Percentiles rank a stretch among this genome's conserved stretches.
phyloP scores from a whole-genome alignment of 1,140 invertebrate species.

The Cherax destructor region DNA sequence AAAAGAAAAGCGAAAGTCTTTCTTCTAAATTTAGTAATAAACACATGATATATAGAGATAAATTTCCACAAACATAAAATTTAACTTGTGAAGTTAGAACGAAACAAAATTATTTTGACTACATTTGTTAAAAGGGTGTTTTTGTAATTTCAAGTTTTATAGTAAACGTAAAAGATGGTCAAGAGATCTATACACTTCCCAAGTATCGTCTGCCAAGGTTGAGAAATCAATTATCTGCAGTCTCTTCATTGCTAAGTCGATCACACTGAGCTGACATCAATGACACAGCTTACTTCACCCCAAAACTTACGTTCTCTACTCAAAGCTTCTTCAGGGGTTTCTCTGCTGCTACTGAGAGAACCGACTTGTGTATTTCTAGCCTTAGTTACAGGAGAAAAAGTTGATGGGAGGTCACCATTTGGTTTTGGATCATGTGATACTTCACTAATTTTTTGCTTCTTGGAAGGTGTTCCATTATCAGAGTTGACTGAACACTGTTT shows the following conservation, averaged over 20 bases:
- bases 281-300: not conserved
- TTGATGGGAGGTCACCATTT: not conserved
- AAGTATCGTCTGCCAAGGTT: not conserved
- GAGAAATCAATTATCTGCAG: not conserved
- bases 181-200: slow-evolving; percentile 2
- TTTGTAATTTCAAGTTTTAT: not conserved
- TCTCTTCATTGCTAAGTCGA: not conserved
- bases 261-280: not conserved
- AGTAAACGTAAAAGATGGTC: not conserved
- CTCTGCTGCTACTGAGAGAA: not conserved
- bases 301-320: not conserved
- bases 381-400: not conserved
- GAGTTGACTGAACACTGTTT: not conserved
- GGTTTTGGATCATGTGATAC: not conserved
- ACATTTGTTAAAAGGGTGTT: too few species aligned
- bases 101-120: too few species aligned
- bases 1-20: too few species aligned
- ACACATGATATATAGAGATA: too few species aligned
- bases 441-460: not conserved
- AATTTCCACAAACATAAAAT: too few species aligned
- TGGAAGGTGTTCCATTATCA: not conserved
- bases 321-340: not conserved
- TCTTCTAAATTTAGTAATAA: too few species aligned
- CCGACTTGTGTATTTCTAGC: not conserved
- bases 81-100: too few species aligned